These are phyloP conservation scores for Dendronephthya gigantea DNA, from an alignment of 64 coral and sea anemone genomes.

Conservation along the genomic window DNA sequence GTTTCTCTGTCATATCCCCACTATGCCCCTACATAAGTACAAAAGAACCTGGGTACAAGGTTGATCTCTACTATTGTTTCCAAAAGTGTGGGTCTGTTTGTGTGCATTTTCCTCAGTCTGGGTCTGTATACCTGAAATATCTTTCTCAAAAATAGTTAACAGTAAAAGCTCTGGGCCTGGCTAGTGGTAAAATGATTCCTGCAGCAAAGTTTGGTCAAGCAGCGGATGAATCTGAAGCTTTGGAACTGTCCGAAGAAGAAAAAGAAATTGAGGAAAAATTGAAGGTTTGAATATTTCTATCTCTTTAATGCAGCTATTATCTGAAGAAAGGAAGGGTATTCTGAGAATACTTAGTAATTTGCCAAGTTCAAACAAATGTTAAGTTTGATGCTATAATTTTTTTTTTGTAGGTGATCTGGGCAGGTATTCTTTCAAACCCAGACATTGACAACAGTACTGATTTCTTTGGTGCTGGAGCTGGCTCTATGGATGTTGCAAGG, in stretches of 20 bases:
- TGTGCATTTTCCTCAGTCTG: too few species aligned
- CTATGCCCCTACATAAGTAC: too few species aligned
- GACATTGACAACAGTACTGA: constrained; percentile 81
- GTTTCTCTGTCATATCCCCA: too few species aligned
- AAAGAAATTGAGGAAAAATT: constrained; percentile 69
- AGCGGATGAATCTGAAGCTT: constrained; percentile 54
- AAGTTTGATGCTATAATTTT: too few species aligned
- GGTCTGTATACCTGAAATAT: neutral
- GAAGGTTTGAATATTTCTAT: too few species aligned
- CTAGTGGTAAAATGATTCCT: constrained; percentile 82
- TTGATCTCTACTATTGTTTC: too few species aligned
- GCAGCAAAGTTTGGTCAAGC: constrained; percentile 82
- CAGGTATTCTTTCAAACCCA: constrained; percentile 69
- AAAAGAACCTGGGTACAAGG: too few species aligned
- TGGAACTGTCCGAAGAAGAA: constrained; percentile 88
- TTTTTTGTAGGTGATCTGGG: constrained; percentile 90
- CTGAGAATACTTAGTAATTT: too few species aligned
- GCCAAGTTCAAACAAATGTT: too few species aligned
- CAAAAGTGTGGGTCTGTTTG: too few species aligned
- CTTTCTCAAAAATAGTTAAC: constrained; percentile 41
- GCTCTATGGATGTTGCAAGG: constrained; percentile 98
- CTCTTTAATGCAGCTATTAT: too few species aligned
- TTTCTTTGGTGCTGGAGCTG: constrained; percentile 92
- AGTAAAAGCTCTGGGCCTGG: constrained; percentile 75
- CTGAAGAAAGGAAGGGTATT: too few species aligned